phyloP scores from a whole-genome alignment of 2,888 invertebrate species.

The Pyrrhia umbra region DNA sequence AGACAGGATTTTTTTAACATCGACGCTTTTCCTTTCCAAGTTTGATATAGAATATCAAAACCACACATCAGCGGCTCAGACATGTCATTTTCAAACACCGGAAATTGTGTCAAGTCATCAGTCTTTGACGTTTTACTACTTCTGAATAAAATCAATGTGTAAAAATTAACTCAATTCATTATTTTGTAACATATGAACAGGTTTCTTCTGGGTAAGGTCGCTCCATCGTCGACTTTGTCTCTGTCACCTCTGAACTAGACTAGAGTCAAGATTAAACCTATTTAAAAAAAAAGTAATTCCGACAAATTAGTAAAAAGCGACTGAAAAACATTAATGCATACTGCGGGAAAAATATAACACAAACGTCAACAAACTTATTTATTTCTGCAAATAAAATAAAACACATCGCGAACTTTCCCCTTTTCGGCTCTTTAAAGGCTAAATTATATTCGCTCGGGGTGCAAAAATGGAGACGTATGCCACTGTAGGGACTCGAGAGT shows the following conservation, averaged over 20 bases:
- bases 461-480: slow-evolving; percentile 87
- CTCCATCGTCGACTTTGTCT: no score
- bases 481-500: slow-evolving; percentile 83
- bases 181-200: no score
- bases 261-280: no score
- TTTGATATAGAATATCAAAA: background rate
- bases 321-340: slow-evolving; percentile 28
- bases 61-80: background rate
- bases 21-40: background rate
- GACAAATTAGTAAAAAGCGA: background rate
- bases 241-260: no score
- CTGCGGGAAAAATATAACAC: slow-evolving; percentile 57
- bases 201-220: no score
- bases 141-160: background rate
- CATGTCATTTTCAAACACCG: slow-evolving; percentile 7
- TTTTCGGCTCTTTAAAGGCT: slow-evolving; percentile 85
- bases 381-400: slow-evolving; percentile 81
- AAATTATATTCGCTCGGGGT: slow-evolving; percentile 87
- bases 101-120: slow-evolving; percentile 25
- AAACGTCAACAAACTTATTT: slow-evolving; percentile 73
- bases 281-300: slow-evolving; percentile 2
- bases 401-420: slow-evolving; percentile 83
- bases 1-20: no score
- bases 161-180: background rate
- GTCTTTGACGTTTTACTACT: background rate